Base-by-base conservation (phyloP, 2,888 invertebrate species). In the Catocala fraxini region DNA sequence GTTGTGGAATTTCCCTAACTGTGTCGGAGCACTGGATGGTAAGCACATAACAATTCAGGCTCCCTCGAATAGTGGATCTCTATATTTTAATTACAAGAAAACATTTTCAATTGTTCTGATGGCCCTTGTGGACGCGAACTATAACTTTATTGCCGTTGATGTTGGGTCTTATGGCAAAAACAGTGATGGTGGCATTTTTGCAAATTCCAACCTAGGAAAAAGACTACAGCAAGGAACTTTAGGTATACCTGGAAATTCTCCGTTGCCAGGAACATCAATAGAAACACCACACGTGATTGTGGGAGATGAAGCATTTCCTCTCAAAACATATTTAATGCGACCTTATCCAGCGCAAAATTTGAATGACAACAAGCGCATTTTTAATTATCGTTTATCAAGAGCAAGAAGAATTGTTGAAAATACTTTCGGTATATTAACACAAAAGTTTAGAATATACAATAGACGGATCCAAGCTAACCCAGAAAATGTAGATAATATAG, bases 121-220 rank as follows among this genome's bases (percentile, higher is more conserved):
- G 15, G 66, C 62, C 42, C 45, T 66, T 51, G 62, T 67, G 42
- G 68, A 64, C 59, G 56, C 62, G 51, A 56, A 68, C 41, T 68
- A 63, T 56, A 60, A 53, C 48, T 68, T 65, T 55, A 53, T 56
- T 54, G 61, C 52, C 43, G 56, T 63, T 33, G 60, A 69, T 52
- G 59, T 66, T 53, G 69, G 69, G 15, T 59, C 69, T 54, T 65
- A 65, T 54, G 70, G 70, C 46, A 61, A 54, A 51, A 56, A 60
- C 56, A 61, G 59, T 49, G 66, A 70, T 54, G 66, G 61, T 57
- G 64, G 66, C 57, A 63, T 69, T 45, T 63, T 68, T 63, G 54
- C 57, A 54, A 65, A 65, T 54, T 48, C 34, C n/a, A 49, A 49
- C 25, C 12, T 49, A 12, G 49, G 49, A 33, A n/a, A 33, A 45